A percentile compares a stretch with the other conserved stretches of the same genome.
phyloP scores from a whole-genome alignment of 2,113 vertebrate species.

The Daubentonia madagascariensis region DNA sequence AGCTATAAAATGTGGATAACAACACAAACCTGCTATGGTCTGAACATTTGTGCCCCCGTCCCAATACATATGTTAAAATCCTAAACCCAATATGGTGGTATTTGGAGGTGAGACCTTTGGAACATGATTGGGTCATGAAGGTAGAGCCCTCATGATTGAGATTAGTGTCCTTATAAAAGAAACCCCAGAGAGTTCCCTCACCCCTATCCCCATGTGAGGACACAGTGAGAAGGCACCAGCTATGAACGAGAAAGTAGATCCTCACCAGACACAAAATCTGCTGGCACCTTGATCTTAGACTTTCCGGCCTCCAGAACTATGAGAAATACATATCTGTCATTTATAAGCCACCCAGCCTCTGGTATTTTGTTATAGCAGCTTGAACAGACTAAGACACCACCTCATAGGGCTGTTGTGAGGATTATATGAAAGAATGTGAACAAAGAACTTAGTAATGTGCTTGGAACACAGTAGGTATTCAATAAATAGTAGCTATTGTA shows the following conservation, averaged over 20 bases:
- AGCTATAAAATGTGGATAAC: neutral
- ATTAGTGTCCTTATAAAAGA: neutral
- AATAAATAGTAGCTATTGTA: neutral
- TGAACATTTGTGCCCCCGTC: neutral
- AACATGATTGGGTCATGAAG: neutral
- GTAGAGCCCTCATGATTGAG: neutral
- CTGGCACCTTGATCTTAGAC: neutral
- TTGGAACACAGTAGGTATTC: neutral
- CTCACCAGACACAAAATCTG: neutral
- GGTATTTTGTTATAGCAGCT: neutral
- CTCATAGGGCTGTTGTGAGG: neutral
- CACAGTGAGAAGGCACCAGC: neutral
- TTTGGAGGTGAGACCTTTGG: neutral
- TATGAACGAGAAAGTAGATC: neutral
- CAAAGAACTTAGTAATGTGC: neutral
- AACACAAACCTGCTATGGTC: neutral
- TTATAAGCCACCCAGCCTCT: neutral
- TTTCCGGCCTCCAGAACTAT: neutral
- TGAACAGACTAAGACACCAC: no score
- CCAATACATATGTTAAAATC: neutral
- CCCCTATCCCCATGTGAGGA: neutral
- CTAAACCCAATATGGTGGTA: neutral
- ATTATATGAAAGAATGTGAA: neutral
- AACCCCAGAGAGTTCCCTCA: neutral
- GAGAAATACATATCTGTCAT: neutral